A percentile compares a stretch with the other conserved stretches of the same genome.
Conservation (phyloP, 1,140 invertebrate species). For the Stegodyphus mimosarum region DNA sequence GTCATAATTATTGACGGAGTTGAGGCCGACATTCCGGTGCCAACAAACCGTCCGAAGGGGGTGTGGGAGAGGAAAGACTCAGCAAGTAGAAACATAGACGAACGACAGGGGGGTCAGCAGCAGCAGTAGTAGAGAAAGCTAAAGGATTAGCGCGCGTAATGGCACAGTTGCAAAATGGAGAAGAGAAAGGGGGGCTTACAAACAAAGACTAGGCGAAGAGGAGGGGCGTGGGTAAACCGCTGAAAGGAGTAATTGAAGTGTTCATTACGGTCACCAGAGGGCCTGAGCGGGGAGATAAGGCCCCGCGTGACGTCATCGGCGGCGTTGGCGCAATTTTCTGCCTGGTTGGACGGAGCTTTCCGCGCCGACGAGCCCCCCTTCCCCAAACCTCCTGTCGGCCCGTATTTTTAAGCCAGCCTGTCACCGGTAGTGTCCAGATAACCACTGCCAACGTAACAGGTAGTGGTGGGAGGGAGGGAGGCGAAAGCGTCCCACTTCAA, state of each 20-base stretch:
- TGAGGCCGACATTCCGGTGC: slow-evolving; percentile 52
- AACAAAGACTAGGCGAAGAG: slow-evolving; percentile 21
- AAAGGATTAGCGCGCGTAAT: slow-evolving; percentile 53
- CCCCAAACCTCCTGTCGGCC: background rate
- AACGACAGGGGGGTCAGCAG: background rate
- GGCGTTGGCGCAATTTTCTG: slow-evolving; percentile 56
- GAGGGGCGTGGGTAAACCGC: slow-evolving; percentile 31
- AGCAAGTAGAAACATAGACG: background rate
- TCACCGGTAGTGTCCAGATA: slow-evolving; percentile 54
- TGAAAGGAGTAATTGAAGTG: slow-evolving; percentile 59
- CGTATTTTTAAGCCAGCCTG: slow-evolving; percentile 55
- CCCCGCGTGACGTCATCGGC: slow-evolving; percentile 57
- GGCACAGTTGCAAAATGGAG: slow-evolving; percentile 40
- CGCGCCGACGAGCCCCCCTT: slow-evolving; percentile 9
- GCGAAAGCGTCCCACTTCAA: slow-evolving; percentile 1
- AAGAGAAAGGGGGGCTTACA: slow-evolving; percentile 1
- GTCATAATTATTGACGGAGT: slow-evolving; percentile 58
- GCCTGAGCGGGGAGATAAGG: slow-evolving; percentile 57
- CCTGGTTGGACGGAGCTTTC: slow-evolving; percentile 42
- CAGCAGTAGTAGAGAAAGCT: slow-evolving; percentile 33
- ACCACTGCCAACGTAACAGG: slow-evolving; percentile 38
- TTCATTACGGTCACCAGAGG: slow-evolving; percentile 59
- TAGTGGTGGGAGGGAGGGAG: background rate
- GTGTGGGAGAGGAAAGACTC: no score
- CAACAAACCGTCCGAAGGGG: slow-evolving; percentile 34